Conservation (phyloP, 2,797 vertebrate genomes). For the Rhincodon typus region DNA sequence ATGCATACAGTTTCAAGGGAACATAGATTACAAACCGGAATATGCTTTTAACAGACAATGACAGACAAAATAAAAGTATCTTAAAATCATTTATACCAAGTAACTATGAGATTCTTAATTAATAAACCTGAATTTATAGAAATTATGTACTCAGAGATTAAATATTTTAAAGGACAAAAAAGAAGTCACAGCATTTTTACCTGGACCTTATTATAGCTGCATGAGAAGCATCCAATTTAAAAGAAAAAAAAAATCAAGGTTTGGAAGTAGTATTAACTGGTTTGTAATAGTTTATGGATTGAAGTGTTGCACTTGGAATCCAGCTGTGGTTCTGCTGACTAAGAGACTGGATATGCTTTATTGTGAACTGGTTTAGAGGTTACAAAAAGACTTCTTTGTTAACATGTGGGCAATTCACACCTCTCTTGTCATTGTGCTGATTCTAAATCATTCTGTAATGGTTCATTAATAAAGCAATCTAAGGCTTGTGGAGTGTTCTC, state of each 20-base stretch:
- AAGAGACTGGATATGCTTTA: neutral
- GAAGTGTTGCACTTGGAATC: neutral
- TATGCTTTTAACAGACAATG: neutral
- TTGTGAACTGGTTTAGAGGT: neutral
- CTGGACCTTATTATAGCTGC: too few relatives aligned
- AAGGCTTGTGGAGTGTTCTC: constrained; percentile 16
- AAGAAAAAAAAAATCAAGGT: neutral
- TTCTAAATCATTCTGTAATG: constrained; percentile 26
- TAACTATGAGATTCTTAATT: too few relatives aligned
- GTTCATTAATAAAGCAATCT: constrained; percentile 23
- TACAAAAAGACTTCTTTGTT: neutral
- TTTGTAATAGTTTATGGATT: neutral
- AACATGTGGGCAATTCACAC: neutral
- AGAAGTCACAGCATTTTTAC: neutral
- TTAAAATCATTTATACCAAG: neutral
- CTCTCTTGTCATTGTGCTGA: neutral
- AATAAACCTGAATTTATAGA: neutral
- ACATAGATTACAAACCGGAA: neutral
- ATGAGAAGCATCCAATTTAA: neutral
- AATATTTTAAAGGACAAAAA: neutral
- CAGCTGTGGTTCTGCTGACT: neutral
- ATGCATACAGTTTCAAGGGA: too few relatives aligned
- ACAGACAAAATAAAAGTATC: neutral
- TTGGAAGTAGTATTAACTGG: neutral
- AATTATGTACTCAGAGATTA: neutral